These are phyloP conservation scores for Macrotus californicus DNA, from an alignment of 2,113 vertebrate species.

Conservation along the genomic window DNA sequence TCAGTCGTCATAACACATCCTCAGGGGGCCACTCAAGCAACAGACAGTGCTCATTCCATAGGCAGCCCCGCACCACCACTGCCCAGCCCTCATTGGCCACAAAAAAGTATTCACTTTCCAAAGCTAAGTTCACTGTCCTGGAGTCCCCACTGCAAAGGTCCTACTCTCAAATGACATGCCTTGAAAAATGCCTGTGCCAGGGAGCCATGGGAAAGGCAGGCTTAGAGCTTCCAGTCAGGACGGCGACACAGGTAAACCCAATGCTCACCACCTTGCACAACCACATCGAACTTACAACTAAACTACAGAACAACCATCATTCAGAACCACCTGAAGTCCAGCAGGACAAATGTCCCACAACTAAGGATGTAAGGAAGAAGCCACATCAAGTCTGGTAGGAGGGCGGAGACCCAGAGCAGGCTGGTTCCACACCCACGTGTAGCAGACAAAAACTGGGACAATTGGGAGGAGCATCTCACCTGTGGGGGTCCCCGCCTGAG, in stretches of 20 bases:
- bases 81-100: neutral
- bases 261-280: neutral
- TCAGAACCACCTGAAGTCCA: too few species aligned
- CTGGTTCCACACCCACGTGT: too few species aligned
- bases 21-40: accelerated
- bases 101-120: neutral
- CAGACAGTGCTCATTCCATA: accelerated
- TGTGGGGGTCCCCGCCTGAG: too few species aligned
- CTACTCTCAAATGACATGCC: neutral
- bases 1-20: accelerated
- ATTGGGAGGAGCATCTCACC: too few species aligned
- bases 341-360: too few species aligned
- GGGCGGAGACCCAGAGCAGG: too few species aligned
- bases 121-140: neutral
- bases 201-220: neutral
- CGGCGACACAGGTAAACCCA: neutral
- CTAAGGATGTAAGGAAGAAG: too few species aligned
- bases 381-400: too few species aligned
- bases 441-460: too few species aligned
- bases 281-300: neutral
- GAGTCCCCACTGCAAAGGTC: neutral
- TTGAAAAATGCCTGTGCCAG: neutral
- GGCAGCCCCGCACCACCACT: neutral
- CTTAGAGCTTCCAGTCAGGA: neutral
- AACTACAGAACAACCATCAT: neutral